Base-by-base conservation (phyloP, 2,113 vertebrate species). In the Geothlypis trichas region DNA sequence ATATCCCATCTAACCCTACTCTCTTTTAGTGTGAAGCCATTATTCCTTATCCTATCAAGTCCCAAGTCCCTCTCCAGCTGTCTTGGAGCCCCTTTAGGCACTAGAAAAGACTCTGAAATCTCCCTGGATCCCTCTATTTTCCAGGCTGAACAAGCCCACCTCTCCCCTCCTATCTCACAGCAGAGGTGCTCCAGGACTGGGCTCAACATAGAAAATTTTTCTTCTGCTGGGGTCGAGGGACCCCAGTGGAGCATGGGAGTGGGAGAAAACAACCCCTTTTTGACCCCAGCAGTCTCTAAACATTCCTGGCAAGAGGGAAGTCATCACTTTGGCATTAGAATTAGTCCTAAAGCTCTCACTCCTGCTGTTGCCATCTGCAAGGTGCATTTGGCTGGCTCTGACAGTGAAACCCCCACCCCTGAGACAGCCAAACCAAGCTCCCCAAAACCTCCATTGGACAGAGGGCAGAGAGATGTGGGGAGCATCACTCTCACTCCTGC, bases 191-290 rank as follows among this genome's bases (percentile, higher is more conserved):
- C 23, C 47, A 47, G 41, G 26, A 35, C 8, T 55, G 31, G 8
- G 11, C 37, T 72, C 63, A 62, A 13, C 0, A 0, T 2, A 51
- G n/a, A 51, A 51, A 63, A 22, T 13, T 9, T 6, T 10, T 84
- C 9, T 2, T 75, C 57, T 84, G 12, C 41, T 3, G 1, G 3
- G 52, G 28, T 27, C 31, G 5, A 66, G 11, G 13, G 6, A 31
- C 13, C 4, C 2, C 28, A 31, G 0, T 30, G 62, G 41, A 69
- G 4, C 2, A 4, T 33, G 23, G 21, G 8, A 80, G 10, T 4
- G 3, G 0, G 1, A 49, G n/a, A 52, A 44, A 72, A 76, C 4
- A 1, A 2, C 54, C 1, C 3, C 15, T 59, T 86, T 67, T 24
- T 61, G 35, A 26, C 19, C 10, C 27, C 5, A 3, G 47, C 23